Conservation (phyloP, 30 jellyfish, hydroid and myxozoan genomes). For the Cassiopea andromeda region DNA sequence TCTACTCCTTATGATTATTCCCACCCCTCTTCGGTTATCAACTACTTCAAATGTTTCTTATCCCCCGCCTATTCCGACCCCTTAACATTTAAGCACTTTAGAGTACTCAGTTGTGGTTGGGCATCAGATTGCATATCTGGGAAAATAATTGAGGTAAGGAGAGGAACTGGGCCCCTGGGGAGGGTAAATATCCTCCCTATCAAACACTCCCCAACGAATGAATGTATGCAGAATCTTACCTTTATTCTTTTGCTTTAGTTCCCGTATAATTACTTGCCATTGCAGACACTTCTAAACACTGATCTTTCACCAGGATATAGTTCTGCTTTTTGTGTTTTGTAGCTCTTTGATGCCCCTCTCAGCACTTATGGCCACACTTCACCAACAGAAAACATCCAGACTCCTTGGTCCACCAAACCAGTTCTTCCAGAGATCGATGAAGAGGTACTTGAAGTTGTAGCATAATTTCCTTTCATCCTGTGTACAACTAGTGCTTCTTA, state of each 20-base stretch:
- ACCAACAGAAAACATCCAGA: slow-evolving; percentile 56
- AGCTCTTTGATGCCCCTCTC: slow-evolving; percentile 64
- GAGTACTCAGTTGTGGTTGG: too few relatives aligned
- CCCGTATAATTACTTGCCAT: neutral
- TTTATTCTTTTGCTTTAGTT: neutral
- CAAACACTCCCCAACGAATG: too few relatives aligned
- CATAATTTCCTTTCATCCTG: neutral
- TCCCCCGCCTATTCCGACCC: too few relatives aligned
- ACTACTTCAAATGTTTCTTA: too few relatives aligned
- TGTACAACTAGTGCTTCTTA: too few relatives aligned
- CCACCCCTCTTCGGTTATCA: too few relatives aligned
- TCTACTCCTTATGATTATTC: too few relatives aligned
- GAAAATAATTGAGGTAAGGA: too few relatives aligned
- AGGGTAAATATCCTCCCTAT: too few relatives aligned
- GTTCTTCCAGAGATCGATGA: slow-evolving; percentile 41
- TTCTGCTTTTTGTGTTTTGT: slow-evolving; percentile 4
- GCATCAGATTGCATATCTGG: too few relatives aligned
- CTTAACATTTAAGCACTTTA: too few relatives aligned
- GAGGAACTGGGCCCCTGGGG: too few relatives aligned
- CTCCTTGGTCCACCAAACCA: slow-evolving; percentile 57
- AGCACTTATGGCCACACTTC: slow-evolving; percentile 61
- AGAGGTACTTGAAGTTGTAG: slow-evolving; percentile 13
- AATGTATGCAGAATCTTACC: neutral
- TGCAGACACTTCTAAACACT: neutral
- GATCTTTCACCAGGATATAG: neutral